These are phyloP conservation scores for Engraulis encrasicolus DNA, from an alignment of 2,113 vertebrate species.

Conservation along the genomic window DNA sequence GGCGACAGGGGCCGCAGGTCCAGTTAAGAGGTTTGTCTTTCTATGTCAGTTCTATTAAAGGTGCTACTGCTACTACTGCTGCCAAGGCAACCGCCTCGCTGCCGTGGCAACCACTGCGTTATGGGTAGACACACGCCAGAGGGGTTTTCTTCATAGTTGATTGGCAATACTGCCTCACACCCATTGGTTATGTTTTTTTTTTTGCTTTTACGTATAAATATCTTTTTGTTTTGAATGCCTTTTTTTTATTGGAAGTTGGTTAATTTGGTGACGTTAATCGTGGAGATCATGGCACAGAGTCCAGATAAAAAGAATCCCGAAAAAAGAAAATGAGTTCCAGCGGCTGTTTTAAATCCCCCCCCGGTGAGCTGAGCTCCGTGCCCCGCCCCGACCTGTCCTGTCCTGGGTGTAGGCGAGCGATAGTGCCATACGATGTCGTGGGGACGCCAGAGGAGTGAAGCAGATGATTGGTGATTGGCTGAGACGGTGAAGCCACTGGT, in stretches of 20 bases:
- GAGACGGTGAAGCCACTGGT: conserved; percentile 94
- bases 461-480: conserved; percentile 67
- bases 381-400: too few relatives aligned
- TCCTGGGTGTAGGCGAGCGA: conserved; percentile 84
- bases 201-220: conserved; percentile 29
- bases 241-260: conserved; percentile 82
- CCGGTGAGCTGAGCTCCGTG: too few relatives aligned
- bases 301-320: too few relatives aligned
- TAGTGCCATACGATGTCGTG: conserved; percentile 84
- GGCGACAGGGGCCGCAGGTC: conserved; percentile 97
- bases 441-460: conserved; percentile 83
- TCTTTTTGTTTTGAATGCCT: conserved; percentile 60
- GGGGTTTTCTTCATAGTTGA: conserved; percentile 69
- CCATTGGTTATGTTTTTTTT: conserved; percentile 70
- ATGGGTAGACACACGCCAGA: conserved; percentile 98
- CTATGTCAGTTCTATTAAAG: conserved; percentile 99
- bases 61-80: conserved; percentile 79
- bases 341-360: conserved; percentile 78
- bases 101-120: conserved; percentile 90
- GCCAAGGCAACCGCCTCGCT: conserved; percentile 98
- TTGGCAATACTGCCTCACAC: conserved; percentile 94
- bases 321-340: conserved; percentile 73
- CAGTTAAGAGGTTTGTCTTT: conserved; percentile 99
- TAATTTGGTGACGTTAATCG: conserved; percentile 83
- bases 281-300: too few relatives aligned